Evolutionary conservation across 1,140 invertebrate genomes (phyloP), one percentile per base, ranked within the genome.

Genomic region (Acromyrmex charruanus): DNA sequence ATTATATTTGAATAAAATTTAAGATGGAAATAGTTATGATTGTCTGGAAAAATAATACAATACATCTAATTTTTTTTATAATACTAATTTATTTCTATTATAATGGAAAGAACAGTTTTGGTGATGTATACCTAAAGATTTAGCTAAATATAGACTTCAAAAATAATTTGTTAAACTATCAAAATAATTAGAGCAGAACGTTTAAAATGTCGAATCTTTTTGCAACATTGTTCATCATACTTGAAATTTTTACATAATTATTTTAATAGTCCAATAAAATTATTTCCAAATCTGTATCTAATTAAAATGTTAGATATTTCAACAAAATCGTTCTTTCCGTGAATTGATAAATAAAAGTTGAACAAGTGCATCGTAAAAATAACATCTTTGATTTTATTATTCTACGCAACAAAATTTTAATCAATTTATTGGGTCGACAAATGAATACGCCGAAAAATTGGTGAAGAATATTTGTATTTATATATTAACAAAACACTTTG

Each of bases 381-480:
- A 12, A 35, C 9, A 53, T 10, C n/a, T 74, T 10, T 3, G 14
- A 16, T 59, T 59, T 59, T 16, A 9, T 18, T 28, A 28, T 25
- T 10, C 21, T 77, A 35, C 4, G 0, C 9, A 28, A 39, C 2
- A 74, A 61, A 10, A 5, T 39, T 25, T 7, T 16, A 16, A 6
- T 44, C 21, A 31, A 49, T 44, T 77, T 49, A 35, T 77, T 16
- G 0, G 25, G 0, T 58, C 12, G n/a, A 14, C 14, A 75, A 75
- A 61, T 59, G 14, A 39, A 18, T 59, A 61, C 12, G 14, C 1
- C 7, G n/a, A 58, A 44, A 21, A 6, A 21, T 66, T 85, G 77
- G 44, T 65, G 14, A 66, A 31, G 44, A 85, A 79, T 35, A 14
- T 51, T 74, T 85, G 0, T 49, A 66, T 79, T 79, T 66, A 66